Evolutionary conservation across 1,140 invertebrate genomes (phyloP).

Genomic region (Cheumatopsyche charites): DNA sequence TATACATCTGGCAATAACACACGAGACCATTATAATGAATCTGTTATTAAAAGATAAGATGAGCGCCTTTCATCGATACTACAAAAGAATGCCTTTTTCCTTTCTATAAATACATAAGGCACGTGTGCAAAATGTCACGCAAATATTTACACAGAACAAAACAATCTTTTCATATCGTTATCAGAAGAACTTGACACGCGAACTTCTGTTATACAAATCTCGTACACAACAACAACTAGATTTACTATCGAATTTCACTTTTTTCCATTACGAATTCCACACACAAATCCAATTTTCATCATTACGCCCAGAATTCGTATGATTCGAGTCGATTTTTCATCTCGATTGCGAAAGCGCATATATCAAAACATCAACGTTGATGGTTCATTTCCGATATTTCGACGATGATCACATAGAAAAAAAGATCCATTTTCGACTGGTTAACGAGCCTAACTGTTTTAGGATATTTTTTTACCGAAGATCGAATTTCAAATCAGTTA

Average conservation of each 20-base stretch:
- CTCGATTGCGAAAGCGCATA: conserved; percentile 23
- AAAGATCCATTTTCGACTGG: too few species aligned
- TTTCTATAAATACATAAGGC: conserved; percentile 4
- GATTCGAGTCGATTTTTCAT: conserved; percentile 11
- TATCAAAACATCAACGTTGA: conserved; percentile 20
- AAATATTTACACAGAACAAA: neutral
- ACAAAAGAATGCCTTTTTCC: neutral
- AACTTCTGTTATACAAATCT: neutral
- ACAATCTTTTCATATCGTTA: too few species aligned
- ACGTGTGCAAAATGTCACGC: neutral
- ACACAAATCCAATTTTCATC: too few species aligned
- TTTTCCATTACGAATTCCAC: too few species aligned
- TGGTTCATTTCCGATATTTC: conserved; percentile 14
- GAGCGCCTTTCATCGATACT: too few species aligned
- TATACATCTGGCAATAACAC: too few species aligned
- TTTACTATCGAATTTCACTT: too few species aligned
- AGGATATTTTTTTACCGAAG: neutral
- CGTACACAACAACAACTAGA: neutral
- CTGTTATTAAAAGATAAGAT: too few species aligned
- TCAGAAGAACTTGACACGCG: neutral
- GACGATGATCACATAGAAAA: too few species aligned
- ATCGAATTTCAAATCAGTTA: conserved; percentile 3
- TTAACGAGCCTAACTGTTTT: too few species aligned
- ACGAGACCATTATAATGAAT: too few species aligned
- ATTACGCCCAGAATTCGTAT: too few species aligned